Evolutionary conservation across 2,113 vertebrate species (phyloP).

Genomic region (Asarcornis scutulata): DNA sequence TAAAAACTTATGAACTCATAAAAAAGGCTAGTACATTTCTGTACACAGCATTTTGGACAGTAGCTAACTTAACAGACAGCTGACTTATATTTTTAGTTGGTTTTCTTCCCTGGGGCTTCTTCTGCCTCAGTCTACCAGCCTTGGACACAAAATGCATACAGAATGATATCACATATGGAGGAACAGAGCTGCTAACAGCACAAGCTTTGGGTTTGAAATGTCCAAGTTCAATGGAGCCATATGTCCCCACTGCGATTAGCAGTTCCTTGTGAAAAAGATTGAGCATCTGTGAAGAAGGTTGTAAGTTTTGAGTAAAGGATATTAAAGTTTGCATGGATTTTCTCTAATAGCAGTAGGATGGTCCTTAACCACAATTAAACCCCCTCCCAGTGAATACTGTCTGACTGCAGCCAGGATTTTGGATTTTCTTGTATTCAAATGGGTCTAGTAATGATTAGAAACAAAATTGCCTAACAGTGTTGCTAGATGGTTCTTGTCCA

Average conservation of each 20-base stretch:
- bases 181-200: conserved; percentile 17
- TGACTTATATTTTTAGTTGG: conserved; percentile 52
- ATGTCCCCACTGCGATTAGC: conserved; percentile 19
- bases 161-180: conserved; percentile 44
- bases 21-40: conserved; percentile 33
- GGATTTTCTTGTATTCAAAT: background rate
- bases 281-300: conserved; percentile 30
- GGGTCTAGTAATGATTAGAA: background rate
- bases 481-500: background rate
- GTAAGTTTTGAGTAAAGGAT: background rate
- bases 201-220: background rate
- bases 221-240: conserved; percentile 36
- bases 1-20: conserved; percentile 56
- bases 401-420: background rate
- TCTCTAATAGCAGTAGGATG: background rate
- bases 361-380: background rate
- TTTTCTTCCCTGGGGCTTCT: background rate
- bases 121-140: conserved; percentile 52
- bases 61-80: conserved; percentile 44
- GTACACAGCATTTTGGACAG: conserved; percentile 34
- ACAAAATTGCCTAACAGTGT: background rate
- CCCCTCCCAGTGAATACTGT: background rate
- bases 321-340: background rate
- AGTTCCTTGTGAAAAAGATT: background rate
- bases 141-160: conserved; percentile 20